Conservation (phyloP, 2,113 vertebrate species). For the Esox niger region DNA sequence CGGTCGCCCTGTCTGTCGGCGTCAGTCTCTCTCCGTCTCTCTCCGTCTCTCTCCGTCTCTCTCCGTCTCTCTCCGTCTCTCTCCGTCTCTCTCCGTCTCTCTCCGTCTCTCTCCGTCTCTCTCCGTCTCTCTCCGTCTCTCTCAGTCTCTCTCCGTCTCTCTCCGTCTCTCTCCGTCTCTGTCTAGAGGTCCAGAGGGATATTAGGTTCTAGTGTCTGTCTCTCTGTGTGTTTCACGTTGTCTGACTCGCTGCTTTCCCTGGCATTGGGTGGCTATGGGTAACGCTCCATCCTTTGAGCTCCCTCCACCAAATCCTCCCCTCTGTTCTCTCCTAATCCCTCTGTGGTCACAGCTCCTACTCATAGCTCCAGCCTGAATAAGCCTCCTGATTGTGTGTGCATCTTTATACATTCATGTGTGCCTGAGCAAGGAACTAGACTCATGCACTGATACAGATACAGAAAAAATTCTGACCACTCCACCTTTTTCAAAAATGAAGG, state of each 20-base stretch:
- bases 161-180: background rate
- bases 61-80: slow-evolving; percentile 13
- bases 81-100: slow-evolving; percentile 40
- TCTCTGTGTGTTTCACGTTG: background rate
- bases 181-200: too few relatives aligned
- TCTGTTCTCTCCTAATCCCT: background rate
- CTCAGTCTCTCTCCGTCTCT: slow-evolving; percentile 3
- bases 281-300: slow-evolving; percentile 41
- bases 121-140: background rate
- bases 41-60: slow-evolving; percentile 20
- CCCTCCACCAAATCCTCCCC: slow-evolving; percentile 21
- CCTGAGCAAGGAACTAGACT: background rate
- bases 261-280: slow-evolving; percentile 52
- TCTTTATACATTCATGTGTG: background rate
- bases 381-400: background rate
- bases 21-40: slow-evolving; percentile 27
- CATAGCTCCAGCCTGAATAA: background rate
- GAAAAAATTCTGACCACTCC: too few relatives aligned
- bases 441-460: background rate
- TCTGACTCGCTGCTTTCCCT: slow-evolving; percentile 48
- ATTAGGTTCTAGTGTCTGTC: too few relatives aligned
- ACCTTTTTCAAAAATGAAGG: too few relatives aligned
- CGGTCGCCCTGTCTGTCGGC: too few relatives aligned
- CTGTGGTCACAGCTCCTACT: background rate
- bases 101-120: slow-evolving; percentile 27